Conservation (phyloP, 2,888 invertebrate genomes). For the Schrankia costaestrigalis region DNA sequence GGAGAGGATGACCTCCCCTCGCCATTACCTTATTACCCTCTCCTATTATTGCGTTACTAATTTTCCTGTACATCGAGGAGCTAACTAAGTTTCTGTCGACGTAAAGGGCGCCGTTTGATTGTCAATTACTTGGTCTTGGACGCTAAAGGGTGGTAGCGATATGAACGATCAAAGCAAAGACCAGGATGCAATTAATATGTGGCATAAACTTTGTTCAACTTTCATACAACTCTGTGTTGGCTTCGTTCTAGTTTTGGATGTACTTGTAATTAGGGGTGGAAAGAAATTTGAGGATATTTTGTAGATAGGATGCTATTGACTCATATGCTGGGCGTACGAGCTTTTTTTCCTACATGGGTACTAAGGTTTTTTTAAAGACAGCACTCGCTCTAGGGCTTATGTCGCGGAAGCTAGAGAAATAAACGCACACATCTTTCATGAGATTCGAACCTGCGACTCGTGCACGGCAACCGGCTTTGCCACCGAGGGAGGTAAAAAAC, state of each 20-base stretch:
- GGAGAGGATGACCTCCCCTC: conserved; percentile 59
- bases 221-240: neutral
- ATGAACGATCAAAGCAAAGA: conserved; percentile 53
- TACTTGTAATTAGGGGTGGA: too few species aligned
- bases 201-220: conserved; percentile 51
- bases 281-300: too few species aligned
- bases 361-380: too few species aligned
- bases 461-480: too few species aligned
- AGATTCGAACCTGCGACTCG: too few species aligned
- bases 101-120: conserved; percentile 75
- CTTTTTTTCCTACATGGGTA: too few species aligned
- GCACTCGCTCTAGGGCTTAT: too few species aligned
- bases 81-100: conserved; percentile 70
- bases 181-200: conserved; percentile 69
- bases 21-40: conserved; percentile 75
- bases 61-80: conserved; percentile 72
- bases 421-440: too few species aligned
- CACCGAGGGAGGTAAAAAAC: too few species aligned
- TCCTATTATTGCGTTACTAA: conserved; percentile 76
- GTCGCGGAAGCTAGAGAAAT: too few species aligned
- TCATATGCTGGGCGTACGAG: too few species aligned
- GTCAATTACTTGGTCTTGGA: conserved; percentile 72
- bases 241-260: neutral
- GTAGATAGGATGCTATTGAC: too few species aligned
- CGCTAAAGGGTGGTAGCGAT: conserved; percentile 52